Base-by-base conservation (phyloP, 2,888 invertebrate genomes). In the Conomelus anceps region DNA sequence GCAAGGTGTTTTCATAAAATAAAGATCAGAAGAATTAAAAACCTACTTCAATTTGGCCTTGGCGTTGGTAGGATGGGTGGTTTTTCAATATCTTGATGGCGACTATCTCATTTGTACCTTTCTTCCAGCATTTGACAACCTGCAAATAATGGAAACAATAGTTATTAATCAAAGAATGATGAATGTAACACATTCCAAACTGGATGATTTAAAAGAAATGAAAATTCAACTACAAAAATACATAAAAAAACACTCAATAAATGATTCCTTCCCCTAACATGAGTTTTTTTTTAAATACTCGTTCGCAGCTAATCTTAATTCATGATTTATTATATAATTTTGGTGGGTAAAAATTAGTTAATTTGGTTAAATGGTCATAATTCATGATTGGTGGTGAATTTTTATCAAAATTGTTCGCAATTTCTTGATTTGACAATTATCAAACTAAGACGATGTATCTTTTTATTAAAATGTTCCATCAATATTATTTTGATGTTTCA, bases 51-150 rank as follows among this genome's bases (percentile, higher is more conserved):
- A 99, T 99, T 95, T 99, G 99, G 92, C 99, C 99, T 95, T 99
- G 99, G 93, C 99, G 96, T 92, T 99, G 99, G 95, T 99, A 99
- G 92, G 99, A 99, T 91, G 99, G 99, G 95, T 99, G 99, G 95
- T 99, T 99, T 95, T 99, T 99, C 90, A 99, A 95, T 93, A 99
- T 99, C 95, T 99, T 99, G 94, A 99, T 99, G 93, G 99, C 99
- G 93, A 99, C 99, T 93, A 99, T 99, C 94, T 99, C 99, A 93
- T 99, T 99, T 92, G 99, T 99, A 93, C 99, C 99, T 94, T 99
- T 99, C 94, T 99, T 99, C 99, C 99, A 99, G 94, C 99, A 99
- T 95, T 99, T 99, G 93, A 99, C 99, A 93, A 99, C 99, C 95
- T 98, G 96, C 20, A 92, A 92, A n/a, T n/a, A 63, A n/a, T 34